A percentile compares a stretch with the other conserved stretches of the same genome.
phyloP scores from a whole-genome alignment of 2,888 invertebrate genomes.

The Eremobia ochroleuca region DNA sequence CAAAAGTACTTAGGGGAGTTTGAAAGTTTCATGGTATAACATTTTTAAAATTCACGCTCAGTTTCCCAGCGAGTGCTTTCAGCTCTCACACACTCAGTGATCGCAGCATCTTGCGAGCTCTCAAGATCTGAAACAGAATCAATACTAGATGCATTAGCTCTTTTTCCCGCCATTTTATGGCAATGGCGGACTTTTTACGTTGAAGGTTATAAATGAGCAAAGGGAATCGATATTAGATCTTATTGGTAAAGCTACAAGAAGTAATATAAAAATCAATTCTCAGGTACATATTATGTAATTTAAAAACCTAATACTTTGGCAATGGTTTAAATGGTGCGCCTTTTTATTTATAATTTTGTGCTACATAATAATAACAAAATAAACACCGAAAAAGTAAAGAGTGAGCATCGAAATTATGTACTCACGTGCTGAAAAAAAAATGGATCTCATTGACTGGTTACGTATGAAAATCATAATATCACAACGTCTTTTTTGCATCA shows the following conservation, averaged over 20 bases:
- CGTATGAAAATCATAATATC: neutral
- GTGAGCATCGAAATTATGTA: too few species aligned
- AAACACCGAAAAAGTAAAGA: too few species aligned
- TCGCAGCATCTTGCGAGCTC: conserved; percentile 22
- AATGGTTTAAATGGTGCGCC: too few species aligned
- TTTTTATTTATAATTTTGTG: too few species aligned
- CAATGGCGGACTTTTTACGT: conserved; percentile 15
- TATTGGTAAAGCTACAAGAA: neutral
- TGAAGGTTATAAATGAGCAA: conserved; percentile 3
- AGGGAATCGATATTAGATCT: neutral
- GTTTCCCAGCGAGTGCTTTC: conserved; percentile 23
- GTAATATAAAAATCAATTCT: neutral
- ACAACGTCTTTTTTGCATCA: neutral
- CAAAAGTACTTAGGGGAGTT: neutral
- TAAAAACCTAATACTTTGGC: too few species aligned
- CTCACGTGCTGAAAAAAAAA: neutral
- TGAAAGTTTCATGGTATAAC: neutral
- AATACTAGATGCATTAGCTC: conserved; percentile 51
- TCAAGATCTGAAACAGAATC: conserved; percentile 36
- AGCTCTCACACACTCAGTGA: conserved; percentile 22
- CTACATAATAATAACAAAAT: too few species aligned
- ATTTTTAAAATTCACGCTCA: conserved; percentile 16
- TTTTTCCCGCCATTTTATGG: conserved; percentile 28
- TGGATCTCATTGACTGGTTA: too few species aligned
- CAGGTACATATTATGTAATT: neutral